A percentile compares a stretch with the other conserved stretches of the same genome.
Evolutionary conservation across 1,140 invertebrate species (phyloP).

Genomic region (Lepidotrigona ventralis): DNA sequence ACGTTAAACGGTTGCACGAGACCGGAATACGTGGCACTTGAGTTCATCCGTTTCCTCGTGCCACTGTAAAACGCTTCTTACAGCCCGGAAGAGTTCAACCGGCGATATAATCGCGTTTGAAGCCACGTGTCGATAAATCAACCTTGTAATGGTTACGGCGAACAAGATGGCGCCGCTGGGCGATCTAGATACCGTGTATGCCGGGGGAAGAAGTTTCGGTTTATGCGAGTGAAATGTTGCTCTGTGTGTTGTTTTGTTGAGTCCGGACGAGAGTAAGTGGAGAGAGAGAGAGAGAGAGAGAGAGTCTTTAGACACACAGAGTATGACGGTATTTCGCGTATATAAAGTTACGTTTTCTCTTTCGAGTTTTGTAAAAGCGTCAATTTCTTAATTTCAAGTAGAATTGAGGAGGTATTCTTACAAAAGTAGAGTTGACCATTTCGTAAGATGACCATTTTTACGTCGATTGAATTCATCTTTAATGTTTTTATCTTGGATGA

Average conservation of each 20-base stretch:
- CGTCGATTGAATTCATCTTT: too few species aligned
- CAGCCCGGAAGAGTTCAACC: neutral
- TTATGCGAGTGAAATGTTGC: neutral
- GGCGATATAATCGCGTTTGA: slow-evolving; percentile 19
- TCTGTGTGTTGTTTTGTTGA: neutral
- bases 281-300: too few species aligned
- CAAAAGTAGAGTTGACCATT: too few species aligned
- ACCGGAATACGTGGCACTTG: slow-evolving; percentile 5
- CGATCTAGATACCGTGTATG: neutral
- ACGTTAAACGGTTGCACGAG: slow-evolving; percentile 31
- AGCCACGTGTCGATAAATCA: slow-evolving; percentile 20
- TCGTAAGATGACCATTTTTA: too few species aligned
- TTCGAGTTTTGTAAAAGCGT: neutral
- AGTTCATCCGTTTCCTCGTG: neutral
- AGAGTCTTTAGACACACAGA: too few species aligned
- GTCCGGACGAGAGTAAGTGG: neutral
- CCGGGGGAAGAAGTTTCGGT: neutral
- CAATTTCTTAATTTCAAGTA: neutral
- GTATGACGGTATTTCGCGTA: neutral
- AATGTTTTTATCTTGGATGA: too few species aligned
- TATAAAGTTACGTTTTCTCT: neutral
- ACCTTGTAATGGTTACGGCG: neutral
- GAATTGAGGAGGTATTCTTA: too few species aligned
- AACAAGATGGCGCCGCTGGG: neutral
- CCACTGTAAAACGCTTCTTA: neutral